These are phyloP conservation scores for Burhinus oedicnemus DNA, from an alignment of 2,113 vertebrate genomes.

Conservation along the genomic window DNA sequence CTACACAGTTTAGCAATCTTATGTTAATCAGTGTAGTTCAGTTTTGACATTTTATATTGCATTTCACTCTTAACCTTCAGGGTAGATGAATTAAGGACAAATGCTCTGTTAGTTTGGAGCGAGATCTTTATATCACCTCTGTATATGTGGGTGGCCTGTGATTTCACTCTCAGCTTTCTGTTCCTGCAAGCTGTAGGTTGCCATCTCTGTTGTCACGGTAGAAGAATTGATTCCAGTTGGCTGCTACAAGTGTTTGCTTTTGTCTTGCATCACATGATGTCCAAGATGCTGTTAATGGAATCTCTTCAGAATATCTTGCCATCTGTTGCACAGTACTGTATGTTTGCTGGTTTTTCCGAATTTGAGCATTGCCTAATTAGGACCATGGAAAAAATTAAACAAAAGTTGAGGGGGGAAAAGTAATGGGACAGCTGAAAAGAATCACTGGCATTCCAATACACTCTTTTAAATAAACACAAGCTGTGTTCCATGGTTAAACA, in stretches of 20 bases:
- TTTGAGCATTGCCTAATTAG: constrained; percentile 17
- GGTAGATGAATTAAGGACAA: not conserved
- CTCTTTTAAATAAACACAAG: constrained; percentile 51
- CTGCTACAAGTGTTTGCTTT: constrained; percentile 26
- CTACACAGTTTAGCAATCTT: not conserved
- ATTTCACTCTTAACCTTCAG: not conserved
- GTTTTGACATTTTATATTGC: not conserved
- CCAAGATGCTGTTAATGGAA: not conserved
- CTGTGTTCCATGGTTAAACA: not conserved
- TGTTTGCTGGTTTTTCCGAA: not conserved
- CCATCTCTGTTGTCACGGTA: not conserved
- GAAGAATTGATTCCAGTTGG: constrained; percentile 24
- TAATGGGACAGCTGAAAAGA: constrained; percentile 66
- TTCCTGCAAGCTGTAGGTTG: not conserved
- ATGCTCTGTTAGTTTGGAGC: not conserved
- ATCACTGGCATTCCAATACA: constrained; percentile 55
- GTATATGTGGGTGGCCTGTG: not conserved
- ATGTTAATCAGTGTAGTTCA: not conserved
- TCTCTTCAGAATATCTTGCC: constrained; percentile 14
- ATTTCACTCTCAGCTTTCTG: not conserved
- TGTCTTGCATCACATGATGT: not conserved
- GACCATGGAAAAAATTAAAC: constrained; percentile 64
- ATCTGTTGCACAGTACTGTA: constrained; percentile 18
- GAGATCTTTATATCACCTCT: not conserved
- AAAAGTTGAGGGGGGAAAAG: not conserved